Evolutionary conservation across 1,140 invertebrate species (phyloP).

Genomic region (Hesperophylax magnus): DNA sequence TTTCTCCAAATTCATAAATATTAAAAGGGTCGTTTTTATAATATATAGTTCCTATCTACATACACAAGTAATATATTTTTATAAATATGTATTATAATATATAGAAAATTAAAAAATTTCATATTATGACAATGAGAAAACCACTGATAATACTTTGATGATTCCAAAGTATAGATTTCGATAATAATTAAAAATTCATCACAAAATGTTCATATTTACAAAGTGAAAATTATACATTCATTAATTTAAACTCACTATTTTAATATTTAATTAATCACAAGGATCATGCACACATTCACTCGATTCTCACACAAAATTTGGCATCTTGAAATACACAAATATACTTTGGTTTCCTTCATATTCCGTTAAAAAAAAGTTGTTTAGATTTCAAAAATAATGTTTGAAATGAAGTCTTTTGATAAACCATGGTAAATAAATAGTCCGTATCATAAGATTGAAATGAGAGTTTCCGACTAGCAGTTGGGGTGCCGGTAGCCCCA

Average conservation of each 20-base stretch:
- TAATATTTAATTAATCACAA: conserved; percentile 57
- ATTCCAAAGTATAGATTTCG: conserved; percentile 32
- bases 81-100: conserved; percentile 2
- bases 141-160: conserved; percentile 52
- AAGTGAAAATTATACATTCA: conserved; percentile 53
- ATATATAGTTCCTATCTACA: conserved; percentile 38
- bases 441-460: conserved; percentile 49
- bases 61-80: conserved; percentile 1
- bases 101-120: conserved; percentile 20
- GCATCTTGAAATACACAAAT: conserved; percentile 59
- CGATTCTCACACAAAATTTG: conserved; percentile 57
- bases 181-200: conserved; percentile 46
- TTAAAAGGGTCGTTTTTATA: conserved; percentile 18
- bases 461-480: conserved; percentile 55
- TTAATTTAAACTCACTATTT: conserved; percentile 54
- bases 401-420: conserved; percentile 56
- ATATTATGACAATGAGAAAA: conserved; percentile 47
- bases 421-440: conserved; percentile 44
- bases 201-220: conserved; percentile 56
- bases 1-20: conserved; percentile 17
- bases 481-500: conserved; percentile 38
- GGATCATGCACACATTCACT: conserved; percentile 55
- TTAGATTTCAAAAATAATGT: conserved; percentile 58
- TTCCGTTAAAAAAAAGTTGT: conserved; percentile 54
- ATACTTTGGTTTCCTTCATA: conserved; percentile 57